These are phyloP conservation scores for Bos indicus DNA, from an alignment of 2,113 vertebrate species.

Conservation along the genomic window DNA sequence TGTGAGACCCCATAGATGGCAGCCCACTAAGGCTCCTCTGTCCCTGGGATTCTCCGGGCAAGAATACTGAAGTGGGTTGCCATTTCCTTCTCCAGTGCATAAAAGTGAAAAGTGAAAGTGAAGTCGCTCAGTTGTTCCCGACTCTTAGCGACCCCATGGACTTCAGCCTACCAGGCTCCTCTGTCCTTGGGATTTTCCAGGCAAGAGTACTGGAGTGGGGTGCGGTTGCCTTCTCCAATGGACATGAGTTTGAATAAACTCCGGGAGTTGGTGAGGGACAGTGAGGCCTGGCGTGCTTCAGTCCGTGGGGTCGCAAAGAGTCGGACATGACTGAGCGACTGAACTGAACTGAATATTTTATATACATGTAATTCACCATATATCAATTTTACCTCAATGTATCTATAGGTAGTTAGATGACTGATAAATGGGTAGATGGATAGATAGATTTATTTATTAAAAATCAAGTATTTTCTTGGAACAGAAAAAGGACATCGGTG, in stretches of 20 bases:
- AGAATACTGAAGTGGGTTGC: no score
- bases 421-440: not conserved
- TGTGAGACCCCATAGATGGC: no score
- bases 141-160: no score
- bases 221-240: not conserved
- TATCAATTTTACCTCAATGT: not conserved
- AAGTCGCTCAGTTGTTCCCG: no score
- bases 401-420: not conserved
- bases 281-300: not conserved
- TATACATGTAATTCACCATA: no score
- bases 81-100: no score
- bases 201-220: no score
- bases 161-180: no score
- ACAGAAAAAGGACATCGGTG: not conserved
- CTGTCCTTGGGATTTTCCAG: no score
- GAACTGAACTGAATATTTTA: not conserved
- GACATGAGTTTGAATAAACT: not conserved
- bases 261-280: not conserved
- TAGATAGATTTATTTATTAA: not conserved
- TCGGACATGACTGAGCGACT: not conserved
- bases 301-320: not conserved
- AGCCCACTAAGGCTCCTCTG: no score
- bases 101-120: no score
- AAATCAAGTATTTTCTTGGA: not conserved
- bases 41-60: no score